Conservation (phyloP, 2,797 vertebrate genomes). For the Stomatorhinus walkeri region DNA sequence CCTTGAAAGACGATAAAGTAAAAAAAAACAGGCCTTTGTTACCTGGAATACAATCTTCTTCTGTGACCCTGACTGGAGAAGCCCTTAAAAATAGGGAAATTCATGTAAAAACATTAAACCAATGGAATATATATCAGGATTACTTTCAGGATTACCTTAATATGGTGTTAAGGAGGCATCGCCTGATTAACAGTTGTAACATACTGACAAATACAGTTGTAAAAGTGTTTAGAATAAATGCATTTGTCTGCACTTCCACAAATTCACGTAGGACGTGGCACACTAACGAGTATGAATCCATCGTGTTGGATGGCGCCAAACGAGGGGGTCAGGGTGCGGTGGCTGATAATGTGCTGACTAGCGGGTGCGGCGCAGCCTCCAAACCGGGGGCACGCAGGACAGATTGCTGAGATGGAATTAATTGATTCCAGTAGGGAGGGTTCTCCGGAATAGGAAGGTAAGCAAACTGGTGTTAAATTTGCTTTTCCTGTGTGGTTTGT, state of each 20-base stretch:
- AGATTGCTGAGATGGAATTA: neutral
- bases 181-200: neutral
- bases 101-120: neutral
- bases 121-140: neutral
- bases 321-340: neutral
- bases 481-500: neutral
- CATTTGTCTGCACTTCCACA: neutral
- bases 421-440: conserved; percentile 13
- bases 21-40: neutral
- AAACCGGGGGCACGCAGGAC: neutral
- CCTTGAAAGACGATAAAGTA: neutral
- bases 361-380: neutral
- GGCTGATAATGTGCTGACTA: neutral
- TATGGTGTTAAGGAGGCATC: neutral
- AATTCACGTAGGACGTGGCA: neutral
- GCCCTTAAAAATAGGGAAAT: neutral
- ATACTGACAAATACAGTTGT: neutral
- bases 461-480: neutral
- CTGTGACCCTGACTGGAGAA: neutral
- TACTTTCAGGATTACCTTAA: neutral
- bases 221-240: neutral
- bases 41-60: neutral
- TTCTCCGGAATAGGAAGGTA: neutral
- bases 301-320: neutral
- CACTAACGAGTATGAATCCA: neutral